A percentile compares a stretch with the other conserved stretches of the same genome.
phyloP scores from a whole-genome alignment of 1,140 invertebrate species.

The Schlechtendalia chinensis region DNA sequence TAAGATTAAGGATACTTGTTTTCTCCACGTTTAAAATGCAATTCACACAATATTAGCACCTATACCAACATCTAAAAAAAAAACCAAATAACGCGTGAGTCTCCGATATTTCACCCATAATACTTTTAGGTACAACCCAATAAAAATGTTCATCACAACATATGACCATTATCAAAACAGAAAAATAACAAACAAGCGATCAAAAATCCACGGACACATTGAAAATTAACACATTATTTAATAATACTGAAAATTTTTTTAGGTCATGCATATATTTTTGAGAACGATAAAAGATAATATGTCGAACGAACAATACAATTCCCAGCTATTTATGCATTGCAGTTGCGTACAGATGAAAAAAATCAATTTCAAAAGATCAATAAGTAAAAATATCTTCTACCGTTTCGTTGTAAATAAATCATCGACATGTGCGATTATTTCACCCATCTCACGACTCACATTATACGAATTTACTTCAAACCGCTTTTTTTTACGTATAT shows the following conservation, averaged over 20 bases:
- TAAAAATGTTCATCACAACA: neutral
- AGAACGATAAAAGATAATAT: neutral
- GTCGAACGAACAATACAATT: neutral
- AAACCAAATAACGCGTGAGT: neutral
- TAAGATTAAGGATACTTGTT: constrained; percentile 12
- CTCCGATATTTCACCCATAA: neutral
- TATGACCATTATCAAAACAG: neutral
- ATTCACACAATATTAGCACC: neutral
- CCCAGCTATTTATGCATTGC: neutral
- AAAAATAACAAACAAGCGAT: neutral
- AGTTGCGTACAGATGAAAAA: no score
- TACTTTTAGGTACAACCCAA: neutral
- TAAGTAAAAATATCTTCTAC: no score
- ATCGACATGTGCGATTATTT: no score
- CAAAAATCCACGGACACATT: neutral
- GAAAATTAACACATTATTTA: neutral
- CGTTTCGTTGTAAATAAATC: no score
- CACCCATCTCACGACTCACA: no score
- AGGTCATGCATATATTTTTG: neutral
- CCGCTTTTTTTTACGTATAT: no score
- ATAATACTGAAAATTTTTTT: constrained; percentile 2
- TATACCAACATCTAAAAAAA: neutral
- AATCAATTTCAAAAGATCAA: no score
- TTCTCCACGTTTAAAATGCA: neutral
- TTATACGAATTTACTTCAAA: no score